These are phyloP conservation scores for Peucedramus taeniatus DNA, from an alignment of 2,113 vertebrate species.

Conservation along the genomic window DNA sequence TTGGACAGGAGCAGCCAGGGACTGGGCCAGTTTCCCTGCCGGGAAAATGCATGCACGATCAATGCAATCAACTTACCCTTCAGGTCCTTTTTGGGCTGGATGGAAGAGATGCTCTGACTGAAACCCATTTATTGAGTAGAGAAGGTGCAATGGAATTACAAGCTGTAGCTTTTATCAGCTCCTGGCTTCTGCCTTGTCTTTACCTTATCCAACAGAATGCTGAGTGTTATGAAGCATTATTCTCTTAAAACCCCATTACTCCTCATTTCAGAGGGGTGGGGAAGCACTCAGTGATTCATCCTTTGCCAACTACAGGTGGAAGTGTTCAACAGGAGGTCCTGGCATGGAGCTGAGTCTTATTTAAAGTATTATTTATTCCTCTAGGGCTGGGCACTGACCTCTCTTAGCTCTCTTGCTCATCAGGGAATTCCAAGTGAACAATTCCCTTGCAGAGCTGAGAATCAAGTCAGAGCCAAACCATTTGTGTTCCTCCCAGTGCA, in stretches of 20 bases:
- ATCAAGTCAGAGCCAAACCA: neutral
- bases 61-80: constrained; percentile 42
- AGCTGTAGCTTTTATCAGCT: constrained; percentile 29
- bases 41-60: neutral
- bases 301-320: neutral
- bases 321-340: neutral
- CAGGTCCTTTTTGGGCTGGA: constrained; percentile 35
- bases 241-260: constrained; percentile 12
- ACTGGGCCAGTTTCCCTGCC: constrained; percentile 9
- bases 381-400: neutral
- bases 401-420: neutral
- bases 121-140: constrained; percentile 46
- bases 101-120: constrained; percentile 28
- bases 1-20: neutral
- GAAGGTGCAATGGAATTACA: constrained; percentile 39
- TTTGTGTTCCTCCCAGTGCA: neutral
- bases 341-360: neutral
- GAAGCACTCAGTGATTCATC: neutral
- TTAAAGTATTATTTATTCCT: neutral
- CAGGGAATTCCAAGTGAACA: neutral
- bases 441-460: neutral
- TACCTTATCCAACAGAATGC: neutral
- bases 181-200: constrained; percentile 16
- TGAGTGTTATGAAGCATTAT: neutral
- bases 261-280: neutral